Percentiles rank a stretch among this genome's conserved stretches.
phyloP scores from a whole-genome alignment of 2,113 vertebrate genomes.

The Hippocampus abdominalis region DNA sequence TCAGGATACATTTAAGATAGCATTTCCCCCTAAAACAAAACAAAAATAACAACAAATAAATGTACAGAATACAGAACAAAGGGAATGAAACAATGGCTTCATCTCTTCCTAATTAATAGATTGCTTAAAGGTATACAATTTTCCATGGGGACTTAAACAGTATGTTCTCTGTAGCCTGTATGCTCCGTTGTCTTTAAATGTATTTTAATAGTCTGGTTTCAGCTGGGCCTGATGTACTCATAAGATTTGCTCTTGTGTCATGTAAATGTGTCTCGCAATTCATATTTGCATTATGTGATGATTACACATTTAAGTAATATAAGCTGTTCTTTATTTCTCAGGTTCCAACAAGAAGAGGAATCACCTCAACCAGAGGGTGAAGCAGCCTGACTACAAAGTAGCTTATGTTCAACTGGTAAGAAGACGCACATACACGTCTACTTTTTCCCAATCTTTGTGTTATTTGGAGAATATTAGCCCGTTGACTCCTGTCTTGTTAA shows the following conservation, averaged over 20 bases:
- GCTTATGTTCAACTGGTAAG: conserved; percentile 97
- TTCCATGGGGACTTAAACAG: background rate
- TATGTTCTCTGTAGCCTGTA: background rate
- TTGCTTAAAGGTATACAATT: background rate
- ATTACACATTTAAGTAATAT: background rate
- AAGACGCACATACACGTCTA: conserved; percentile 13
- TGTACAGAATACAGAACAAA: too few species aligned
- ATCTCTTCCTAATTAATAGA: too few species aligned
- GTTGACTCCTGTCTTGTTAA: conserved; percentile 21
- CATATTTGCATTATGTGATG: background rate
- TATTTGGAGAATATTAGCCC: conserved; percentile 25
- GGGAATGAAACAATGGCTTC: too few species aligned
- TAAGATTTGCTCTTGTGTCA: background rate
- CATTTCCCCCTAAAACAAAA: too few species aligned
- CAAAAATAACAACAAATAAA: too few species aligned
- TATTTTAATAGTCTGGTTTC: background rate
- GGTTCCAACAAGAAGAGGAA: conserved; percentile 86
- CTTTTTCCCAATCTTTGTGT: conserved; percentile 22
- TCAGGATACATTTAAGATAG: too few species aligned
- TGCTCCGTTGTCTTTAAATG: background rate
- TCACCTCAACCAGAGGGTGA: conserved; percentile 82
- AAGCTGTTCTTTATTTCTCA: conserved; percentile 46
- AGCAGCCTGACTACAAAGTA: conserved; percentile 91
- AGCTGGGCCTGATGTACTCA: background rate
- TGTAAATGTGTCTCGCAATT: background rate